Conservation (phyloP, 2,888 invertebrate genomes). For the Drosophila fungiperda region DNA sequence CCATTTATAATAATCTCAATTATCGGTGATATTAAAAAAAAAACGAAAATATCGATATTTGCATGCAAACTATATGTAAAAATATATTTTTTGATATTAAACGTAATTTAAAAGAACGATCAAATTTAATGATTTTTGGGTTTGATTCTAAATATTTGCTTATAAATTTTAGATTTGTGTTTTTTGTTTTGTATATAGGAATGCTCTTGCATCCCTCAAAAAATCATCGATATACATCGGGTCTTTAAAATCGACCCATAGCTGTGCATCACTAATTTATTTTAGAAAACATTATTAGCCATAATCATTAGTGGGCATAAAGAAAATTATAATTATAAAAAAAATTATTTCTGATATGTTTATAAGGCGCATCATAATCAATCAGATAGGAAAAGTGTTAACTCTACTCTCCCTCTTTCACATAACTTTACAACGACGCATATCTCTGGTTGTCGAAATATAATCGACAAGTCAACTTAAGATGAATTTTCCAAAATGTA, state of each 20-base stretch:
- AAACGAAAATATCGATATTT: neutral
- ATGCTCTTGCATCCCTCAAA: neutral
- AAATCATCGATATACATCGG: conserved; percentile 1
- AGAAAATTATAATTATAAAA: neutral
- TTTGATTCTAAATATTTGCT: neutral
- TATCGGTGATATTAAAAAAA: neutral
- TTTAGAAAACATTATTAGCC: neutral
- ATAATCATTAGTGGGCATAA: neutral
- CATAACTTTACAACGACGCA: neutral
- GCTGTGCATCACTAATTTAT: neutral
- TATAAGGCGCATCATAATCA: neutral
- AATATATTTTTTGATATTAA: neutral
- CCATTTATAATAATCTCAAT: neutral
- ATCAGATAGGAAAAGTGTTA: neutral
- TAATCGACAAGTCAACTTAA: neutral
- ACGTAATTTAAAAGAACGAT: neutral
- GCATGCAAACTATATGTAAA: neutral
- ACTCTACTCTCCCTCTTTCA: neutral
- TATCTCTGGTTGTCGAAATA: neutral
- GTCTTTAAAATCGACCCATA: neutral
- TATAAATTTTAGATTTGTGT: neutral
- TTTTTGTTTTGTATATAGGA: neutral
- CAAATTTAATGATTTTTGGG: neutral
- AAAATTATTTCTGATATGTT: neutral
- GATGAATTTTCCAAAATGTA: neutral